A percentile compares a stretch with the other conserved stretches of the same genome.
These are phyloP conservation scores for Anthophora plumipes DNA, from an alignment of 2,888 invertebrate genomes.

Conservation along the genomic window DNA sequence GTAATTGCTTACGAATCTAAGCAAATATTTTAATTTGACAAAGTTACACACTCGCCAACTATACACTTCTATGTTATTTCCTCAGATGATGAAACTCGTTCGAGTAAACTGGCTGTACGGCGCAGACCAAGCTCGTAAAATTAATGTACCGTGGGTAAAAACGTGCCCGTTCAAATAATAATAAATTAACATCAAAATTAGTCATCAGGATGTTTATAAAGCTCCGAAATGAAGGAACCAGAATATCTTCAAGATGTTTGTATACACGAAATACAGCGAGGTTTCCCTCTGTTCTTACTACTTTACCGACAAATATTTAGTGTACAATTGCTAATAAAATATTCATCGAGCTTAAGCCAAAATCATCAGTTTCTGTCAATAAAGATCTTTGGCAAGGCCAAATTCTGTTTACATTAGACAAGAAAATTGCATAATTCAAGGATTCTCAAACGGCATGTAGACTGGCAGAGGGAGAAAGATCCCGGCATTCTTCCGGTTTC, in stretches of 20 bases:
- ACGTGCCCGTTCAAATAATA: constrained; percentile 1
- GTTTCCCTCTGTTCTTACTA: not conserved
- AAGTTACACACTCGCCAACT: too few relatives aligned
- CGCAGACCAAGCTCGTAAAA: not conserved
- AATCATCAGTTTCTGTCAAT: not conserved
- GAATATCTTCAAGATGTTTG: not conserved
- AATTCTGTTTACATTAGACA: constrained; percentile 16
- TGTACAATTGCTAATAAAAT: constrained; percentile 24
- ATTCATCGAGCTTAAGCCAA: not conserved
- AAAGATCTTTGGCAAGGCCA: not conserved
- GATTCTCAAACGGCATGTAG: not conserved
- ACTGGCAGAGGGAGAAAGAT: not conserved
- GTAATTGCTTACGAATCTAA: too few relatives aligned
- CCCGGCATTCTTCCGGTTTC: constrained; percentile 6
- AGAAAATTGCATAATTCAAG: constrained; percentile 29
- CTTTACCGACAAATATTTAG: constrained; percentile 41
- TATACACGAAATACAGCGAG: constrained; percentile 26
- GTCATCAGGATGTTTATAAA: not conserved
- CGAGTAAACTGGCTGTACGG: not conserved
- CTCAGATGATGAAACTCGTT: not conserved
- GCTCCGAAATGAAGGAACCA: not conserved
- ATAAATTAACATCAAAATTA: constrained; percentile 22
- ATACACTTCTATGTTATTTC: too few relatives aligned
- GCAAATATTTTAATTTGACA: too few relatives aligned
- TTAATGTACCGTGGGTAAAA: not conserved